These are phyloP conservation scores for Vireo griseus DNA, from an alignment of 2,797 vertebrate genomes.

Conservation along the genomic window DNA sequence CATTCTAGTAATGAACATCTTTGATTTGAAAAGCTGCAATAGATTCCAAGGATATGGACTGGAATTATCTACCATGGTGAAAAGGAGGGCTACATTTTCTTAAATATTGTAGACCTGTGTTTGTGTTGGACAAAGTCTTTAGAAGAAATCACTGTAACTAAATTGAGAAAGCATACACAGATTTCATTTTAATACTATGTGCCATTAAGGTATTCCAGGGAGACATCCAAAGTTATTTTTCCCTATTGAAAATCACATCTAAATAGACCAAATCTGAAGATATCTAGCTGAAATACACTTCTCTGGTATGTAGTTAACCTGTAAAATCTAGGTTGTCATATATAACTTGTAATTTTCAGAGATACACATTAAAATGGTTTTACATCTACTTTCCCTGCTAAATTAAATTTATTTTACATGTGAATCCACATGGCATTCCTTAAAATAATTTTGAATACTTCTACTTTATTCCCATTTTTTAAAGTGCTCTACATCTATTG, in stretches of 20 bases:
- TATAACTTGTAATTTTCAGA: background rate
- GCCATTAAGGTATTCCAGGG: background rate
- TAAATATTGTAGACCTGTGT: background rate
- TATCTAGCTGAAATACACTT: background rate
- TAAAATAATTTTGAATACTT: background rate
- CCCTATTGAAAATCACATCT: background rate
- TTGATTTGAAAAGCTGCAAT: background rate
- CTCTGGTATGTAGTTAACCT: background rate
- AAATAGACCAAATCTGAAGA: background rate
- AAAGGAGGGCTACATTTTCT: background rate
- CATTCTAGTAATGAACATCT: background rate
- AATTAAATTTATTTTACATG: background rate
- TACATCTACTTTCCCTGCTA: fast-evolving
- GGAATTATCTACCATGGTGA: background rate
- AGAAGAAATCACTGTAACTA: background rate
- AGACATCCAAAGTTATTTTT: background rate
- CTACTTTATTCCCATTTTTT: background rate
- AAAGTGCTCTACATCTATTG: background rate
- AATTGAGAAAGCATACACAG: background rate
- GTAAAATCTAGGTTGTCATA: background rate
- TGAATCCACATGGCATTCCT: background rate
- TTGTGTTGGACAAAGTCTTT: background rate
- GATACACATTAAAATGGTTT: background rate
- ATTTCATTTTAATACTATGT: background rate
- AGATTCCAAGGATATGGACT: background rate